Conservation (phyloP, 2,888 invertebrate genomes). For the Eudemis profundana region DNA sequence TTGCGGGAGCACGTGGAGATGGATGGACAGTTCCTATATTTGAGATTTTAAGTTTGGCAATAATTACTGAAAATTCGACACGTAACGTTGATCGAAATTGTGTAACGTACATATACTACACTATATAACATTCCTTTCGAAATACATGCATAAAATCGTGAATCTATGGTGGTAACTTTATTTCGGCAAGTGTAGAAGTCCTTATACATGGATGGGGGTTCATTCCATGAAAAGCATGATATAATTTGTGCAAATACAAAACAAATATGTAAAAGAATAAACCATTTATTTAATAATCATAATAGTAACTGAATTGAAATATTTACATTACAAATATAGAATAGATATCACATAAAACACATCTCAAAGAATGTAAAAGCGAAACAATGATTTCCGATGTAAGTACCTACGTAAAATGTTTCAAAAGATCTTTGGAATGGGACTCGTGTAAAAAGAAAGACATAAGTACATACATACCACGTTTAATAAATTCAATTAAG, state of each 20-base stretch:
- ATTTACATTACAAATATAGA: constrained; percentile 76
- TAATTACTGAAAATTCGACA: no score
- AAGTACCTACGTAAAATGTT: constrained; percentile 59
- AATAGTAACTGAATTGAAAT: constrained; percentile 76
- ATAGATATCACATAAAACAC: constrained; percentile 83
- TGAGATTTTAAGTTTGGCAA: no score
- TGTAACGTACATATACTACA: no score
- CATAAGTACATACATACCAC: constrained; percentile 47
- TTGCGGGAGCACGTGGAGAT: no score
- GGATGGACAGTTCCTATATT: no score
- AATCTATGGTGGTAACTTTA: no score
- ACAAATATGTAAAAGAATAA: constrained; percentile 76
- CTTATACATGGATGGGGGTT: not conserved
- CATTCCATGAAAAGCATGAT: not conserved
- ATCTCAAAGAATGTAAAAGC: constrained; percentile 75
- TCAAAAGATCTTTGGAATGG: constrained; percentile 73
- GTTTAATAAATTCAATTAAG: constrained; percentile 40
- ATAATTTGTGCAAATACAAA: constrained; percentile 52
- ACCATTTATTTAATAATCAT: constrained; percentile 79
- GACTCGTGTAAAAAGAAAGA: constrained; percentile 48
- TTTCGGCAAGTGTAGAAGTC: not conserved
- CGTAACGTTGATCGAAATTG: no score
- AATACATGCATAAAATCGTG: no score
- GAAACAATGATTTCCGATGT: constrained; percentile 60
- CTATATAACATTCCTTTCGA: no score